Evolutionary conservation across 1,140 invertebrate species (phyloP).

Genomic region (Eulimnadia texana): DNA sequence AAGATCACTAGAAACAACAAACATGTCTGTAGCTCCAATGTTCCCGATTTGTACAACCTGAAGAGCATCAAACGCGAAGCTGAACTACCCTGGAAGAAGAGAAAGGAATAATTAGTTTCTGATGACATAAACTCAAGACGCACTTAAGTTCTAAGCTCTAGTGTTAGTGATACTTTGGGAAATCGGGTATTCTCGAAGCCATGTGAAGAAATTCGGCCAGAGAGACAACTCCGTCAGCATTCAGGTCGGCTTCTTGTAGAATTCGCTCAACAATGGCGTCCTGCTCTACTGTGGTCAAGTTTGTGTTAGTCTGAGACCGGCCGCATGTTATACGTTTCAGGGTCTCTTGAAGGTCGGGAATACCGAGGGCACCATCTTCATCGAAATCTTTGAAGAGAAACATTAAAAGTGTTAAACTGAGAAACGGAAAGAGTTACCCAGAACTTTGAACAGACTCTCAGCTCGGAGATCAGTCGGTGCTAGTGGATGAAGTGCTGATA

Average conservation of each 20-base stretch:
- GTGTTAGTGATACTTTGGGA: slow-evolving; percentile 26
- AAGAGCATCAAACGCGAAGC: not conserved
- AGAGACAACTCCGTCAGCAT: slow-evolving; percentile 77
- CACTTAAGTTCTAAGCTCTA: not conserved
- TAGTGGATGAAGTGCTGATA: slow-evolving; percentile 81
- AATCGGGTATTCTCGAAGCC: slow-evolving; percentile 81
- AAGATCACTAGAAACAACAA: no score
- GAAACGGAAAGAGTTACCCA: slow-evolving; percentile 44
- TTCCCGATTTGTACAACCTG: no score
- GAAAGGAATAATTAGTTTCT: not conserved
- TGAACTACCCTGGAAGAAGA: not conserved
- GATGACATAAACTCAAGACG: not conserved
- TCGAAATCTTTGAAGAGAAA: slow-evolving; percentile 53
- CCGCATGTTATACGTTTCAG: slow-evolving; percentile 35
- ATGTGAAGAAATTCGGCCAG: slow-evolving; percentile 92
- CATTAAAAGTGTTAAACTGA: not conserved
- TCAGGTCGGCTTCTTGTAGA: slow-evolving; percentile 78
- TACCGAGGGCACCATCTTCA: slow-evolving; percentile 55
- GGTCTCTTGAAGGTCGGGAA: slow-evolving; percentile 31
- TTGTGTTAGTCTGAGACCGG: slow-evolving; percentile 55
- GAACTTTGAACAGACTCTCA: slow-evolving; percentile 89
- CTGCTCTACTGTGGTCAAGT: slow-evolving; percentile 54
- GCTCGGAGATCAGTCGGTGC: slow-evolving; percentile 81
- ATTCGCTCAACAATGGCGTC: slow-evolving; percentile 45
- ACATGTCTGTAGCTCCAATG: no score